Conservation (phyloP, 2,888 invertebrate species). For the Dryococelus australis region DNA sequence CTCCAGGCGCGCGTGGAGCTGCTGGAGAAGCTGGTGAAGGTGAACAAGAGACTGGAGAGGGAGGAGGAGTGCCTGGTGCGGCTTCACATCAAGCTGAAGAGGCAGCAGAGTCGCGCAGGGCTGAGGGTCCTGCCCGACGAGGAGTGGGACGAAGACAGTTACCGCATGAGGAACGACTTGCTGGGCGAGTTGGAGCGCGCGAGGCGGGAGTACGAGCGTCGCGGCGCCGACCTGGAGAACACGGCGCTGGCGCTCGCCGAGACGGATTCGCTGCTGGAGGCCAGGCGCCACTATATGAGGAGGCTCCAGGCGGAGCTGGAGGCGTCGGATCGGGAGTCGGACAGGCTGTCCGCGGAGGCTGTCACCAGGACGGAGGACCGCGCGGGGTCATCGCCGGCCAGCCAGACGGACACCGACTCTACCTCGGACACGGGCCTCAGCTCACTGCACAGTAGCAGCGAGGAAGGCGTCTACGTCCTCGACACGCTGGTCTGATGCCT, state of each 20-base stretch:
- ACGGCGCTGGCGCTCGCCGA: slow-evolving; percentile 53
- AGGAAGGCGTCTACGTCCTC: slow-evolving; percentile 56
- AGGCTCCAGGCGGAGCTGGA: slow-evolving; percentile 52
- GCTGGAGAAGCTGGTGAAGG: slow-evolving; percentile 74
- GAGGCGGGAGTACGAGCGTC: slow-evolving; percentile 50
- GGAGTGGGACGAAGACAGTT: slow-evolving; percentile 39
- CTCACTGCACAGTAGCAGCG: slow-evolving; percentile 59
- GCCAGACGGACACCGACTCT: slow-evolving; percentile 57
- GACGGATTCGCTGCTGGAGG: slow-evolving; percentile 51
- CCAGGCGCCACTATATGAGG: slow-evolving; percentile 50
- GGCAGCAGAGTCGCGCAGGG: slow-evolving; percentile 33
- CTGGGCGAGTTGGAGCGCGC: slow-evolving; percentile 50
- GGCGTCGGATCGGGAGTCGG: slow-evolving; percentile 50
- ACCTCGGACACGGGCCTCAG: slow-evolving; percentile 63
- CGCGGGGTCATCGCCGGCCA: slow-evolving; percentile 13
- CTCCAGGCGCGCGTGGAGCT: slow-evolving; percentile 71
- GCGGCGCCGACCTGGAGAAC: slow-evolving; percentile 49
- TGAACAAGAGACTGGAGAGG: slow-evolving; percentile 75
- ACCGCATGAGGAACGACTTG: slow-evolving; percentile 34
- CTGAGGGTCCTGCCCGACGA: slow-evolving; percentile 35
- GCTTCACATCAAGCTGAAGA: slow-evolving; percentile 68
- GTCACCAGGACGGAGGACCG: slow-evolving; percentile 1
- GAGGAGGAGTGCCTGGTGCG: slow-evolving; percentile 77
- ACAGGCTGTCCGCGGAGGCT: slow-evolving; percentile 45
- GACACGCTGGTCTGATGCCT: slow-evolving; percentile 56